Evolutionary conservation across 2,888 invertebrate genomes (phyloP).

Genomic region (Cryptocephalus moraei): DNA sequence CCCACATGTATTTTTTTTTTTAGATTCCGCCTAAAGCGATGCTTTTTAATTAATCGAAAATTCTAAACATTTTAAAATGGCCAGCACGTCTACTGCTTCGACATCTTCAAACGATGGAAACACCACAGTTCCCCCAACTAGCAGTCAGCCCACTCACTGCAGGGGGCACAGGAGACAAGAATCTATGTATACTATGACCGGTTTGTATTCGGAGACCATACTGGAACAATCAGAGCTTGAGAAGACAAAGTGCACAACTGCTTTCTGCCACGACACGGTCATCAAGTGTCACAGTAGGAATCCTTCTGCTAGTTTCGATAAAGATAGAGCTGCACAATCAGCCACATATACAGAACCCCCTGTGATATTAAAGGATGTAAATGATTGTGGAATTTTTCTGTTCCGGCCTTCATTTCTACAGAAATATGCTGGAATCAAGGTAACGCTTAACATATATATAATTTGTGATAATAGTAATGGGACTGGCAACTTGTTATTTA

Average conservation of each 20-base stretch:
- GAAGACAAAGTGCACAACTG: conserved; percentile 31
- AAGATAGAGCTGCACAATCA: conserved; percentile 52
- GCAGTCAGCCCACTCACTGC: conserved; percentile 15
- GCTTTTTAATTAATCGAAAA: too few relatives aligned
- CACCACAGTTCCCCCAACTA: not conserved
- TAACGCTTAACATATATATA: conserved; percentile 26
- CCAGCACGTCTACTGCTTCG: not conserved
- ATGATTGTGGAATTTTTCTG: conserved; percentile 80
- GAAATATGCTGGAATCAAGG: conserved; percentile 82
- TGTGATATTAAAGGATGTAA: conserved; percentile 50
- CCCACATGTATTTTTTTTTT: too few relatives aligned
- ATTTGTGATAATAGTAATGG: too few relatives aligned
- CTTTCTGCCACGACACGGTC: conserved; percentile 35
- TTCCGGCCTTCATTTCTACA: conserved; percentile 81
- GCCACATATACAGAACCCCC: conserved; percentile 49
- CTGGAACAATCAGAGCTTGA: conserved; percentile 48
- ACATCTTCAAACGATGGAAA: not conserved
- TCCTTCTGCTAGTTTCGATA: conserved; percentile 64
- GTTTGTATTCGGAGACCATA: conserved; percentile 66
- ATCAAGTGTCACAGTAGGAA: conserved; percentile 75
- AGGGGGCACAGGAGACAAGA: conserved; percentile 59
- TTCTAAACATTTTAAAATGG: not conserved
- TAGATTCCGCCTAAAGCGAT: too few relatives aligned
- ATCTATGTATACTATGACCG: conserved; percentile 84
- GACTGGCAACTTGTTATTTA: too few relatives aligned